Evolutionary conservation across 2,888 invertebrate species (phyloP), one percentile per base, ranked within the genome.

Genomic region (Rhingia rostrata): DNA sequence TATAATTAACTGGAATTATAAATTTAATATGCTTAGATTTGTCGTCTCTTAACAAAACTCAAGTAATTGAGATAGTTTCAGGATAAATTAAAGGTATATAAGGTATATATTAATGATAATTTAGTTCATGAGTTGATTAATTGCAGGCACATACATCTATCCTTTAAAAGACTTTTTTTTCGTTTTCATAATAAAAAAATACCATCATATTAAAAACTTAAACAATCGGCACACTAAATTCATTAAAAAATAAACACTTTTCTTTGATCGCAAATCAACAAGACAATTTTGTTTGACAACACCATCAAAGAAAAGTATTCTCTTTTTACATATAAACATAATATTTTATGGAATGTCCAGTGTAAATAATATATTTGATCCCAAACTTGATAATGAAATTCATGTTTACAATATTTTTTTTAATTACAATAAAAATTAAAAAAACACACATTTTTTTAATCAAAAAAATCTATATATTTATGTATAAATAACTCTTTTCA

Each of bases 401-500:
- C 5, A 63, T 74, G 70, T 47, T 69, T 61, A 43, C 47, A 37
- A 66, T 43, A 39, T 61, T 67, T 66, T 54, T 67, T 84, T 74
- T 45, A n/a, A 35, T 45, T 37, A 35, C 41, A 58, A 58, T 56
- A 78, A 61, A 37, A 6, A 56, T 47, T 43, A 63, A 14, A 43
- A 47, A 80, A 49, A 81, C 75, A 47, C 22, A n/a, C n/a, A n/a
- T 22, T 22, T 61, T 58, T 64, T 72, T 64, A 56, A 74, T 61
- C 53, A 49, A 58, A 49, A 60, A 61, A 47, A 63, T 54, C 61
- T 80, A 54, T 84, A 74, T 64, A 80, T 64, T 74, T 84, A 77
- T 82, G 77, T 83, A 81, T 77, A 81, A 85, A 77, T 77, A 69
- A 84, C 84, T 81, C 75, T 81, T 81, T 85, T 77, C 80, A 85